Evolutionary conservation across 2,113 vertebrate species (phyloP).

Genomic region (Caranx melampygus): DNA sequence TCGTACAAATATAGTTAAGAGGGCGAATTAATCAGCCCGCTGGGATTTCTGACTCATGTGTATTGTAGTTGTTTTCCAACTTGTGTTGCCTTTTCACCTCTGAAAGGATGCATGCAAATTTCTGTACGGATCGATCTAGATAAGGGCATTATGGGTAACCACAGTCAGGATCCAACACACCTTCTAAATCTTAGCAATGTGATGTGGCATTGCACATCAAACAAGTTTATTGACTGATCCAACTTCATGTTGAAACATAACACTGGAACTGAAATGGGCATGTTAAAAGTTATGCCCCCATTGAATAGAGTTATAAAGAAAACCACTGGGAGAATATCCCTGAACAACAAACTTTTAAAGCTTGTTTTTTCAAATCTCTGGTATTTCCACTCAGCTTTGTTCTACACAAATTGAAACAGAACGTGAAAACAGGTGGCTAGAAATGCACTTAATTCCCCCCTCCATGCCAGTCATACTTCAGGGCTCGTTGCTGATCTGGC

Average conservation of each 20-base stretch:
- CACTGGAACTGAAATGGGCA: neutral
- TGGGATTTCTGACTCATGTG: neutral
- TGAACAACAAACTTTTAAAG: neutral
- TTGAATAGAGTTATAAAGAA: no score
- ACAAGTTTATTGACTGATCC: neutral
- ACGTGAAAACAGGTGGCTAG: neutral
- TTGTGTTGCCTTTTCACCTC: neutral
- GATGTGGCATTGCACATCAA: no score
- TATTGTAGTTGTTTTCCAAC: neutral
- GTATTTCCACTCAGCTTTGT: neutral
- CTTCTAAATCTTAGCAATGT: neutral
- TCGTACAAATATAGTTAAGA: neutral
- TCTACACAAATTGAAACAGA: neutral
- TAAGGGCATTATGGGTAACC: neutral
- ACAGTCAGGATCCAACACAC: neutral
- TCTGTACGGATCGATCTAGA: neutral
- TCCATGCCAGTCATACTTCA: conserved; percentile 14
- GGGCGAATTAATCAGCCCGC: neutral
- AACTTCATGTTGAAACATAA: neutral
- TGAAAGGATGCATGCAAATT: neutral
- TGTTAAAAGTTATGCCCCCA: neutral
- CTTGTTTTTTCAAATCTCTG: neutral
- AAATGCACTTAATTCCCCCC: neutral
- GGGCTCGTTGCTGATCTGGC: conserved; percentile 6
- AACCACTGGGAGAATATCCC: neutral